Evolutionary conservation across 2,113 vertebrate species (phyloP).

Genomic region (Ivindomyrus marchei): DNA sequence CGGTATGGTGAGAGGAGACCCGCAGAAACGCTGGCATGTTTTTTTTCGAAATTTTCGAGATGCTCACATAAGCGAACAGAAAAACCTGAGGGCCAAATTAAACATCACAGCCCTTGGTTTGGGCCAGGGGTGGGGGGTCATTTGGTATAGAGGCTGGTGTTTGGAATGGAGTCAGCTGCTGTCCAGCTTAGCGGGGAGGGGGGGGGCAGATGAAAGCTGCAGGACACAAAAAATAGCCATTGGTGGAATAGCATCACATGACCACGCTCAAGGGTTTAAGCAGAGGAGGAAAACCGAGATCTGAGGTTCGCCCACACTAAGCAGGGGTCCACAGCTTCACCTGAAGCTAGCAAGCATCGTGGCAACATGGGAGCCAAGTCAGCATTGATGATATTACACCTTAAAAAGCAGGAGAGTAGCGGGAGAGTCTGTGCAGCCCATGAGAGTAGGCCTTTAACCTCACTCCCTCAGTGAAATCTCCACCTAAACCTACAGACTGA

Average conservation of each 20-base stretch:
- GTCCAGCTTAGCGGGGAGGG: neutral
- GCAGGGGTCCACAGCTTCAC: neutral
- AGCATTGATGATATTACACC: neutral
- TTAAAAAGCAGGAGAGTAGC: neutral
- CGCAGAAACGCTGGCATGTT: neutral
- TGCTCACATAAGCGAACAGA: neutral
- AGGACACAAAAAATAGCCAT: neutral
- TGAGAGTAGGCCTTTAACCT: neutral
- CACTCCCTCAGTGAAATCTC: neutral
- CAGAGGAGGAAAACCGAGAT: neutral
- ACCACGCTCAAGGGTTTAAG: neutral
- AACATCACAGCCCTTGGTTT: neutral
- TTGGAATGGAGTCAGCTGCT: neutral
- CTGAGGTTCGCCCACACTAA: neutral
- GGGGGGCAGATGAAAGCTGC: neutral
- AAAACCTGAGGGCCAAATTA: neutral
- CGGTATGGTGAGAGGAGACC: neutral
- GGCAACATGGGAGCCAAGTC: neutral
- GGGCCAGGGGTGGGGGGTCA: neutral
- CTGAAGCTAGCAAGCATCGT: neutral
- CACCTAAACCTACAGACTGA: neutral
- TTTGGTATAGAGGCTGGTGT: neutral
- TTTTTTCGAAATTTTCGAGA: neutral
- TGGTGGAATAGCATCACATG: neutral
- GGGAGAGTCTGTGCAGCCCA: neutral